These are phyloP conservation scores for Trilocha varians DNA, from an alignment of 2,888 invertebrate species.

Conservation along the genomic window DNA sequence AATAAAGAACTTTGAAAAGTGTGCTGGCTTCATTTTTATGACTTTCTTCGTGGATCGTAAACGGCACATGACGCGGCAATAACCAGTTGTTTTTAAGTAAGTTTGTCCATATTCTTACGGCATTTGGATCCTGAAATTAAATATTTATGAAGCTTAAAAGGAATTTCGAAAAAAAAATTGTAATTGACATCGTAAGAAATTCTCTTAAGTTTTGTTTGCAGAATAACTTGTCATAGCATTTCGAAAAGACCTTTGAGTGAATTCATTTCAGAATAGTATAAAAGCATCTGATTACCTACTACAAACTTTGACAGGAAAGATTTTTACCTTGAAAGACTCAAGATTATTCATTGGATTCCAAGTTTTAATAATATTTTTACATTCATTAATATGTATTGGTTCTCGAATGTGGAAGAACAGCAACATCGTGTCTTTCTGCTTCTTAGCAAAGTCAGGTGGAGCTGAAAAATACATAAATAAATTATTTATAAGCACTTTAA, in stretches of 20 bases:
- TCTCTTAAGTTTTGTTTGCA: too few relatives aligned
- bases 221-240: too few relatives aligned
- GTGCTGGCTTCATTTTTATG: constrained; percentile 76
- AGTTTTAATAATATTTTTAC: constrained; percentile 54
- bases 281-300: too few relatives aligned
- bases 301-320: too few relatives aligned
- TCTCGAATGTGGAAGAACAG: constrained; percentile 72
- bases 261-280: too few relatives aligned
- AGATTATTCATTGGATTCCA: constrained; percentile 69
- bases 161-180: too few relatives aligned
- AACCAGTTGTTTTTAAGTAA: constrained; percentile 65
- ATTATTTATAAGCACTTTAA: too few relatives aligned
- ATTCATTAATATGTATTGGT: constrained; percentile 67
- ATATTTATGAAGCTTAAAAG: too few relatives aligned
- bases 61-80: constrained; percentile 74
- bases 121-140: constrained; percentile 60
- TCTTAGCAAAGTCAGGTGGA: constrained; percentile 53
- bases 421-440: constrained; percentile 1
- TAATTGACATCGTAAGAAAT: too few relatives aligned
- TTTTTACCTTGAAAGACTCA: constrained; percentile 56
- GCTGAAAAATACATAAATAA: too few relatives aligned
- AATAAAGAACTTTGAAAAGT: constrained; percentile 78
- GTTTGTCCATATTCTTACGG: constrained; percentile 69
- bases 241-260: too few relatives aligned
- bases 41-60: constrained; percentile 66